Base-by-base conservation (phyloP, 2,888 invertebrate species). In the Apodemia arnacis region DNA sequence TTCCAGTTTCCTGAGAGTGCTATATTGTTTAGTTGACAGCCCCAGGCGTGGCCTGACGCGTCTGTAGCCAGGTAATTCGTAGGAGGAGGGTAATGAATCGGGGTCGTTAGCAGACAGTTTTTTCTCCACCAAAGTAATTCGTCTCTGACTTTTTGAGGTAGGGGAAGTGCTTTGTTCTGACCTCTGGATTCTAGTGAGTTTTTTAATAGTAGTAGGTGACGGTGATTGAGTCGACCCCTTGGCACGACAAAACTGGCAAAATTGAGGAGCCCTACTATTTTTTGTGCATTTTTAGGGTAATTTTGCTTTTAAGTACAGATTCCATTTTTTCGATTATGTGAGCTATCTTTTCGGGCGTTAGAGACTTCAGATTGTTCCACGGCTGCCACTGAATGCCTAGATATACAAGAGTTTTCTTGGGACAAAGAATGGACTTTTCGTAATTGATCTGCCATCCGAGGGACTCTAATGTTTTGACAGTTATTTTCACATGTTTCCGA, bases 161-260 rank as follows among this genome's bases (percentile, higher is more conserved):
- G 79, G 11, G 24, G 31, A 1, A 81, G 80, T 24, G 87, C 18
- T n/a, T 54, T 85, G 63, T 13, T n/a, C 44, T 79, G 44, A 38
- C 38, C 38, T 24, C 7, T 7, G 6, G 80, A 49, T 72, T 74
- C 80, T 10, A 85, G 34, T 1, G 70, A 44, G 34, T 86, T 92
- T 27, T 84, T 49, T 38, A 90, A 77, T 4, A n/a, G 87, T 21
- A 91, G 74, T 10, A 89, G 73, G 0, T 84, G 74, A 4, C 92
- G 91, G 72, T 89, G 84, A 72, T 93, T 79, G 4, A 94, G 82
- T 13, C 94, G 66, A 3, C 93, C 93, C 21, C 87, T 70, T 6
- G 91, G 92, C 1, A 94, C 87, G 3, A 79, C 82, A 83, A 93
- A 92, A 34, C 89, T 93, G 15, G 92, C 90, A 70, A 94, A 93